These are phyloP conservation scores for Ectemnius lituratus DNA, from an alignment of 2,888 invertebrate species.

Conservation along the genomic window DNA sequence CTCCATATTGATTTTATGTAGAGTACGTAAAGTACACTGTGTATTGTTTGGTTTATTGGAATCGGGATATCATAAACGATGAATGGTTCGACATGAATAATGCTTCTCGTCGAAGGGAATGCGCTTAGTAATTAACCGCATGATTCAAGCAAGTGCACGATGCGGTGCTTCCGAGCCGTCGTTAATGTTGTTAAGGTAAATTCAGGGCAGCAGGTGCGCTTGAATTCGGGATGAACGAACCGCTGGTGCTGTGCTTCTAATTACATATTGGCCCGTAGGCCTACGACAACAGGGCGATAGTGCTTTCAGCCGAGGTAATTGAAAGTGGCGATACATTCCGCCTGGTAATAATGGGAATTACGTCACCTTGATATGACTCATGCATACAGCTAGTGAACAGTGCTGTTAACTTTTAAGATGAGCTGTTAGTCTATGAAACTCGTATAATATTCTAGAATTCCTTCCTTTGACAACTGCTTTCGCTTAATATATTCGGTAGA, in stretches of 20 bases:
- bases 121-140: not conserved
- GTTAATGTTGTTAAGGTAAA: not conserved
- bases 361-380: too few species aligned
- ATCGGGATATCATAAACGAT: too few species aligned
- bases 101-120: not conserved
- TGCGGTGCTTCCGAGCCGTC: not conserved
- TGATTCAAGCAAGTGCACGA: not conserved
- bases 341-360: constrained; percentile 42
- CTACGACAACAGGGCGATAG: constrained; percentile 24
- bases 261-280: constrained; percentile 7
- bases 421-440: too few species aligned
- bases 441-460: too few species aligned
- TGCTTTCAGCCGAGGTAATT: constrained; percentile 38
- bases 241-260: not conserved
- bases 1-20: too few species aligned
- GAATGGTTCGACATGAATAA: not conserved
- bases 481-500: too few species aligned
- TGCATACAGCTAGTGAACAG: too few species aligned
- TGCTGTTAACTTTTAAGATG: too few species aligned
- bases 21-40: too few species aligned
- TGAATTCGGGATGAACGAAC: too few species aligned
- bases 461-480: too few species aligned
- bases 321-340: constrained; percentile 40
- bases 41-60: too few species aligned
- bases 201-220: not conserved